Evolutionary conservation across 1,140 invertebrate species (phyloP), one percentile per base, ranked within the genome.

Genomic region (Zaprionus lachaisei): DNA sequence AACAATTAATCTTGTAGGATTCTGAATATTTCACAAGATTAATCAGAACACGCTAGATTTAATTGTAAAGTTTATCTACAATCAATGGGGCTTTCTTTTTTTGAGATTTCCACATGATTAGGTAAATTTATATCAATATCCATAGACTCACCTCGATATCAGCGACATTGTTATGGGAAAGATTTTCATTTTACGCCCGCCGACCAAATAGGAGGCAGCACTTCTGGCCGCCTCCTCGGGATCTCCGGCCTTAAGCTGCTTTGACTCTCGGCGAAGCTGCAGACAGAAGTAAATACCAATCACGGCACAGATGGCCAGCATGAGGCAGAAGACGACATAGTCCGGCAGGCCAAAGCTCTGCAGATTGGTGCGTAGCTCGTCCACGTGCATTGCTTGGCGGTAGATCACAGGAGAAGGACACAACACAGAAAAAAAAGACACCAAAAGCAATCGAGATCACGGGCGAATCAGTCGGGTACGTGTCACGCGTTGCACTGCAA

Each of bases 201-300:
- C 97, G 75, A 98, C 95, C 20, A 98, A 93, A 91, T 98, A 98
- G 74, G 98, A 96, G 55, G 92, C 91, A 11, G 91, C 92, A 41
- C 91, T 92, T 12, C 7, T 78, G 2, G 11, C 94, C 91, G 82
- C 81, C 65, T 90, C 72, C 58, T 95, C 28, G 24, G 47, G 28
- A 7, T 66, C 73, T 9, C 54, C 44, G 1, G 44, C 4, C 49
- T 96, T 95, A 51, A 95, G 95, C 58, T 95, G 95, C 34, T 95
- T 93, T 20, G 91, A 76, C 55, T 92, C 86, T 2, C 80, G 66
- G 0, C 91, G 83, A 61, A 92, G 49, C 62, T 92, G 89, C 67
- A 96, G 96, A 6, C 96, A 97, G 91, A 97, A 97, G 90, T 96
- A 97, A 11, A 97, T 81, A 0, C 97, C 97, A 47, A 98, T 96